Evolutionary conservation across 2,888 invertebrate species (phyloP), one percentile per base, ranked within the genome.

Genomic region (Allolobophora icterica): DNA sequence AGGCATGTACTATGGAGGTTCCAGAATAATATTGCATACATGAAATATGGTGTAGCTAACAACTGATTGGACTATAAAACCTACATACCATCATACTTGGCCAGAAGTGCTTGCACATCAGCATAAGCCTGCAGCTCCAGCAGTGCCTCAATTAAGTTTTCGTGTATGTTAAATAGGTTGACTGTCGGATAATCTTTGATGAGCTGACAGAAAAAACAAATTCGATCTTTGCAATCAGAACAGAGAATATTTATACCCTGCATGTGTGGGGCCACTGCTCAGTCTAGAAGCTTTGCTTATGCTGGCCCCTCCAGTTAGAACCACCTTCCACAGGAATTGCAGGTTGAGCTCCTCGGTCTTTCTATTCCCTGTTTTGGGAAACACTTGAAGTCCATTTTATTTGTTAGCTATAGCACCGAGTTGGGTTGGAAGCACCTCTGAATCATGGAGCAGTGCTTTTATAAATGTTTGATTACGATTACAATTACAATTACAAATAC

Each of bases 161-260:
- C 99, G 95, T 98, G 98, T 93, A 98, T 97, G 95, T 98, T 97
- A 92, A 99, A 96, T 92, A 98, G 97, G 95, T 97, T 98, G 97
- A 99, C 97, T 94, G 98, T 97, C 19, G 99, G 98, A 94, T 98
- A 98, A 96, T 99, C 99, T 96, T 99, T 99, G 91, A 98, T 98
- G 92, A 99, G 96, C 96, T 96, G 95, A 90, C 95, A 95, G 92
- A 92, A 84, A 30, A 33, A 34, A n/a, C 19, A 33, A 8, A 92
- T 24, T 35, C n/a, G 8, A 71, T 90, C 34, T n/a, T 34, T 38
- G 13, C 38, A 40, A 8, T 38, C n/a, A 30, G 24, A n/a, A 42
- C 30, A 24, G 33, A 42, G 30, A 40, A 89, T 6, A 40, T 38
- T 30, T 35, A 15, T n/a, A 84, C 13, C 84, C 35, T 15, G 15